These are phyloP conservation scores for human DNA, from an alignment of 2,113 vertebrate species.

Conservation along the genomic window GRCh38 chr1:62136501-62137000, in stretches of 20 bases:
- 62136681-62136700: no score
- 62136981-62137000: not conserved
- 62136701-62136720: no score
- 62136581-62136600: not conserved
- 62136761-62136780: no score
- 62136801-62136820: no score
- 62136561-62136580: not conserved
- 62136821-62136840: no score
- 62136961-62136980: not conserved
- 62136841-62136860: no score
- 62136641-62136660: no score
- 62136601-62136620: not conserved
- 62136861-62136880: not conserved
- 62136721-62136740: no score
- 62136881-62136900: not conserved
- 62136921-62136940: not conserved
- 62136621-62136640: not conserved
- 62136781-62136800: no score
- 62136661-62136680: no score
- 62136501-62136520: not conserved
- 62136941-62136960: not conserved
- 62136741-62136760: no score
- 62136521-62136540: not conserved
- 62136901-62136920: not conserved
- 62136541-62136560: not conserved